Conservation (phyloP, 2,113 vertebrate species). For the Psittacara wagleri region DNA sequence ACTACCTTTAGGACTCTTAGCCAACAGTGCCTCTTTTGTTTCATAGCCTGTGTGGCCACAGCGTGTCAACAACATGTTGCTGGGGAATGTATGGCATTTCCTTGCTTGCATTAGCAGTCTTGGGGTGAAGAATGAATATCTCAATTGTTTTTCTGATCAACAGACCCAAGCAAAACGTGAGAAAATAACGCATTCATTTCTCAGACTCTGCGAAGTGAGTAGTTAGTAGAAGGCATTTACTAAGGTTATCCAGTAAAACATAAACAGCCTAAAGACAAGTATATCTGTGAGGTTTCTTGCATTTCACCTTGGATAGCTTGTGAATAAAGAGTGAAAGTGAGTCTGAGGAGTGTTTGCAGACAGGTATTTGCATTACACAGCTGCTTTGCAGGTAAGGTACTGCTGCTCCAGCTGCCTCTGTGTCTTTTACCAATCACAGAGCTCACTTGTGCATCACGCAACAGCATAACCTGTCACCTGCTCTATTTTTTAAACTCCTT, state of each 20-base stretch:
- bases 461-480: neutral
- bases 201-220: neutral
- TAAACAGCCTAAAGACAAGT: neutral
- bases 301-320: neutral
- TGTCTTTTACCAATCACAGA: neutral
- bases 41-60: neutral
- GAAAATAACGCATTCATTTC: neutral
- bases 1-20: neutral
- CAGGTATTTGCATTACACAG: neutral
- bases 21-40: slow-evolving; percentile 17
- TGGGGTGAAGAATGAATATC: neutral
- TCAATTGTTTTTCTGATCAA: slow-evolving; percentile 10
- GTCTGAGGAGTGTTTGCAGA: neutral
- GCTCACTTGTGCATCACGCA: neutral
- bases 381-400: neutral
- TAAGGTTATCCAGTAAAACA: neutral
- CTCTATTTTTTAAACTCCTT: neutral
- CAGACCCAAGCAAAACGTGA: neutral
- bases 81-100: slow-evolving; percentile 38
- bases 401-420: neutral
- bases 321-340: neutral
- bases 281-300: neutral
- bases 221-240: neutral
- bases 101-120: neutral
- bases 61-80: neutral